Percentiles rank a stretch among this genome's conserved stretches.
These are phyloP conservation scores for Schmidtea mediterranea DNA, from an alignment of 1,140 invertebrate genomes.

Conservation along the genomic window DNA sequence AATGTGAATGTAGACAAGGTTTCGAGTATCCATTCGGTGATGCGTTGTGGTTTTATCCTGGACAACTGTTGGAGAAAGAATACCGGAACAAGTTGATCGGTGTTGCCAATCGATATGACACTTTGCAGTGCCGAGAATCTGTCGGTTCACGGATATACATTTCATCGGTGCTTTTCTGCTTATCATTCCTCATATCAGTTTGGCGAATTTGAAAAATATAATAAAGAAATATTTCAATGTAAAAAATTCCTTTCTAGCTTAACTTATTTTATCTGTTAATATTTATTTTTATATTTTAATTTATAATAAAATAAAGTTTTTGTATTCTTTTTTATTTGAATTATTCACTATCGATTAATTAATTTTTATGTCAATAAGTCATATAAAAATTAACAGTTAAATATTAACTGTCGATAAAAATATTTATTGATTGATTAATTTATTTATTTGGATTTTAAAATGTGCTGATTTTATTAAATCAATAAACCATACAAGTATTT, in stretches of 20 bases:
- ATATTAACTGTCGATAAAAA: no score
- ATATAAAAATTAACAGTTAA: no score
- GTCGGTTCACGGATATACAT: not conserved
- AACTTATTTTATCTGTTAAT: not conserved
- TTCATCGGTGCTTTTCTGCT: not conserved
- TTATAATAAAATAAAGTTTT: no score
- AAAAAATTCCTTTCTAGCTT: slow-evolving; percentile 3
- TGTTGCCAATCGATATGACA: slow-evolving; percentile 19
- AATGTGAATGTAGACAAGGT: slow-evolving; percentile 84
- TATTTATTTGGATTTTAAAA: no score
- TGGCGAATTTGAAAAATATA: not conserved
- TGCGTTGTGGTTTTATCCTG: slow-evolving; percentile 53
- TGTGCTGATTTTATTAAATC: no score
- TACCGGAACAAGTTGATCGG: slow-evolving; percentile 55
- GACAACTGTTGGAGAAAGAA: slow-evolving; percentile 74
- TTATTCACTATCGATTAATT: no score
- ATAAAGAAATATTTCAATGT: not conserved
- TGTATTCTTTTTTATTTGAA: no score
- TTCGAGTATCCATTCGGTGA: slow-evolving; percentile 90
- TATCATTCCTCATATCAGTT: slow-evolving; percentile 5
- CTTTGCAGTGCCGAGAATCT: slow-evolving; percentile 1
- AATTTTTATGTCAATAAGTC: no score
- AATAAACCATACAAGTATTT: no score
- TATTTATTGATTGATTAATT: no score
- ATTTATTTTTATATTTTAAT: no score